Conservation (phyloP, 2,797 vertebrate species). For the Forpus xanthops region DNA sequence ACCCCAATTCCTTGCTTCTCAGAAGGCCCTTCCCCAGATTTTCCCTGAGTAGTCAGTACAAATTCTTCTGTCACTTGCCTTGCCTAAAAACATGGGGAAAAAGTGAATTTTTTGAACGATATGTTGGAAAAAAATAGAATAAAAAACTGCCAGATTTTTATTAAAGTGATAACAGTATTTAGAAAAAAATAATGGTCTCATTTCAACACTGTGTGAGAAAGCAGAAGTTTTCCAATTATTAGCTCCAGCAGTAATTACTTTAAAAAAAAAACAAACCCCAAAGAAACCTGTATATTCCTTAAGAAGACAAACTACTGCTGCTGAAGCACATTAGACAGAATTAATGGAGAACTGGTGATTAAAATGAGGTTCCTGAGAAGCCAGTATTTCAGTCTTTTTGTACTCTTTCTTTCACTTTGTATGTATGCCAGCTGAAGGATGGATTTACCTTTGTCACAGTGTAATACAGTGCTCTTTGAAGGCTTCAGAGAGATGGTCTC, state of each 20-base stretch:
- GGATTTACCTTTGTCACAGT: neutral
- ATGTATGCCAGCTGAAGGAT: neutral
- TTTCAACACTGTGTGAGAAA: neutral
- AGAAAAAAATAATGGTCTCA: neutral
- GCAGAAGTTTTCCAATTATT: neutral
- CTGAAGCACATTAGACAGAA: neutral
- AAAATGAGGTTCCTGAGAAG: neutral
- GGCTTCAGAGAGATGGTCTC: neutral
- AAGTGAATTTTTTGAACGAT: neutral
- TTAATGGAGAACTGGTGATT: neutral
- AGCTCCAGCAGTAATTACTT: neutral
- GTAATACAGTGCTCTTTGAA: neutral
- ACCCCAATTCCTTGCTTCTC: neutral
- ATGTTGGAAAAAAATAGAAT: neutral
- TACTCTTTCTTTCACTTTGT: neutral
- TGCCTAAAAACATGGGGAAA: neutral
- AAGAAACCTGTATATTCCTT: neutral
- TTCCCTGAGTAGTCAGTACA: neutral
- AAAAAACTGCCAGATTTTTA: neutral
- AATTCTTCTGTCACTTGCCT: neutral
- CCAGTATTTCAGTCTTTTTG: neutral
- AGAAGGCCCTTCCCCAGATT: neutral
- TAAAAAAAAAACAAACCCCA: rapidly evolving
- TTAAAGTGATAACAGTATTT: neutral
- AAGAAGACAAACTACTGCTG: neutral